A percentile compares a stretch with the other conserved stretches of the same genome.
phyloP scores from a whole-genome alignment of 2,888 invertebrate species.

The Cantharis lateralis region DNA sequence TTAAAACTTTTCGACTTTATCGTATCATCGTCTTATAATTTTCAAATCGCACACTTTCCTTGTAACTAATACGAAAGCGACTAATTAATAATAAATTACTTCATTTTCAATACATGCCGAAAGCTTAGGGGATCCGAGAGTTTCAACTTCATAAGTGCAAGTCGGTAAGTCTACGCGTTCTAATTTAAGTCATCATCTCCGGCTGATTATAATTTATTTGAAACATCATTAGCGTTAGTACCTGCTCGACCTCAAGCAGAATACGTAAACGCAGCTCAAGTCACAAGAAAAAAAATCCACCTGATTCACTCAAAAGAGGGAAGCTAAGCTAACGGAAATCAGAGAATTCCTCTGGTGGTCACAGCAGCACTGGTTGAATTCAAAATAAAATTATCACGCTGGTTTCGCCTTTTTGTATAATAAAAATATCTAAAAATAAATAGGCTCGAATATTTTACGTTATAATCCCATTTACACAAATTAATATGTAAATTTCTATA shows the following conservation, averaged over 20 bases:
- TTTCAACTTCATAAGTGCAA: slow-evolving; percentile 32
- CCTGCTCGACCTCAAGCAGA: slow-evolving; percentile 41
- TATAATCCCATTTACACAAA: neutral
- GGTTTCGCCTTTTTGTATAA: neutral
- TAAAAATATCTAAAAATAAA: neutral
- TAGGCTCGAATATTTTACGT: neutral
- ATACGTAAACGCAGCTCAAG: slow-evolving; percentile 37
- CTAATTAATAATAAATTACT: slow-evolving; percentile 39
- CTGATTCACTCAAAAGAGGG: neutral
- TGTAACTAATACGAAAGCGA: neutral
- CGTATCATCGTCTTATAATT: slow-evolving; percentile 5
- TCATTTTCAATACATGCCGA: slow-evolving; percentile 32
- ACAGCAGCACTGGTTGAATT: neutral
- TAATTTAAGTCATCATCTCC: slow-evolving; percentile 46
- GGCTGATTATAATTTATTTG: slow-evolving; percentile 48
- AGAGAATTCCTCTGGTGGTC: neutral
- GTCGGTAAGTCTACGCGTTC: slow-evolving; percentile 30
- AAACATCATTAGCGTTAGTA: slow-evolving; percentile 44
- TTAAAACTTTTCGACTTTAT: slow-evolving; percentile 22
- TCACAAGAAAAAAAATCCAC: slow-evolving; percentile 6
- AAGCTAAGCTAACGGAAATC: neutral
- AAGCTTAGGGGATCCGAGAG: slow-evolving; percentile 42
- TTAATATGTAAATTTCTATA: neutral
- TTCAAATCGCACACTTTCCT: neutral
- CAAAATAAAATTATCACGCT: neutral